Conservation (phyloP, 2,888 invertebrate genomes). For the Eupithecia centaureata region DNA sequence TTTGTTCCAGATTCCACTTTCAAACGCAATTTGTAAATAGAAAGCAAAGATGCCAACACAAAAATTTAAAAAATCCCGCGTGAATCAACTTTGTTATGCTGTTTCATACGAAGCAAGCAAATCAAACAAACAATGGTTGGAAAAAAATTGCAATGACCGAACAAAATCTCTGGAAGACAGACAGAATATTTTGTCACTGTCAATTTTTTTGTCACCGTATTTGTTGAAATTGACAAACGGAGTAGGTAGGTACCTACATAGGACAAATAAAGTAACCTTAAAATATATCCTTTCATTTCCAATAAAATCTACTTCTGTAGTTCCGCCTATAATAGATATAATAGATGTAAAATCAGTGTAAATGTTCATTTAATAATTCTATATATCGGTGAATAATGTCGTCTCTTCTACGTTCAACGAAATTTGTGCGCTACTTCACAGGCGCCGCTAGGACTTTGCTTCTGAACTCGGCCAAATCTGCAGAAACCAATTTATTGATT, state of each 20-base stretch:
- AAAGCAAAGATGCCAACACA: too few relatives aligned
- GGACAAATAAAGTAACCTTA: slow-evolving; percentile 67
- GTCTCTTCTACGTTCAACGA: slow-evolving; percentile 88
- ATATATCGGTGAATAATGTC: slow-evolving; percentile 76
- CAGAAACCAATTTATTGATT: slow-evolving; percentile 83
- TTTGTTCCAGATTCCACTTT: too few relatives aligned
- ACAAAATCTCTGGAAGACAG: background rate
- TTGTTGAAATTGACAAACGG: too few relatives aligned
- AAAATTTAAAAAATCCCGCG: too few relatives aligned
- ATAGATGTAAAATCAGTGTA: slow-evolving; percentile 26
- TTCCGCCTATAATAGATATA: slow-evolving; percentile 23
- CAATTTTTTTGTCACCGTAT: too few relatives aligned
- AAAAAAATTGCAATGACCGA: too few relatives aligned
- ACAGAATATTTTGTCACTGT: background rate
- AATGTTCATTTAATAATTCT: slow-evolving; percentile 44
- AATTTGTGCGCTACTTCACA: slow-evolving; percentile 89
- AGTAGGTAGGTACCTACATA: too few relatives aligned
- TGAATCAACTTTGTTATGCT: too few relatives aligned
- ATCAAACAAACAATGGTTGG: too few relatives aligned
- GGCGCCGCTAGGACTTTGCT: slow-evolving; percentile 88
- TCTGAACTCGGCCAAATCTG: slow-evolving; percentile 86
- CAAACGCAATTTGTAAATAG: too few relatives aligned
- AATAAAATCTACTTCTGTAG: slow-evolving; percentile 6
- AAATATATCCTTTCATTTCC: slow-evolving; percentile 38
- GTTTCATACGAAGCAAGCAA: too few relatives aligned